Conservation (phyloP, 2,113 vertebrate species). For the Larimichthys polyactis region DNA sequence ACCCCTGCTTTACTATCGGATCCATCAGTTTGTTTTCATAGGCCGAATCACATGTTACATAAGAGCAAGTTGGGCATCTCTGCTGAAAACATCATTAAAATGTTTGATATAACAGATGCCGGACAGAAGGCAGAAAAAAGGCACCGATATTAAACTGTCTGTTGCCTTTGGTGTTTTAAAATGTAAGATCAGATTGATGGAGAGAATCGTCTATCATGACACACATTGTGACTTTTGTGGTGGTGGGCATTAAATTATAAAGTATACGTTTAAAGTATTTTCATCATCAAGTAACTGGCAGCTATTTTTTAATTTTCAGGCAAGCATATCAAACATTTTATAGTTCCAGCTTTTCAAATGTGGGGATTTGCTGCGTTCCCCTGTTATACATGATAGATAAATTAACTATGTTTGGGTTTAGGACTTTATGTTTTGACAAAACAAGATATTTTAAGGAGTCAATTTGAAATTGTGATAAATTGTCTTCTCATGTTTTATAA, state of each 20-base stretch:
- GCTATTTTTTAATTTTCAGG: not conserved
- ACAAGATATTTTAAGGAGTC: too few relatives aligned
- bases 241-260: not conserved
- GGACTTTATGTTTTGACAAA: too few relatives aligned
- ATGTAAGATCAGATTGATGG: not conserved
- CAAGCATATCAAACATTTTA: not conserved
- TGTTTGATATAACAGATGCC: slow-evolving; percentile 28
- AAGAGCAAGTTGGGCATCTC: slow-evolving; percentile 13
- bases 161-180: slow-evolving; percentile 1
- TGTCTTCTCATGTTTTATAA: not conserved
- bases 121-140: slow-evolving; percentile 28
- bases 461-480: too few relatives aligned
- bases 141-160: slow-evolving; percentile 1
- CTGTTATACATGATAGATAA: not conserved
- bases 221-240: not conserved
- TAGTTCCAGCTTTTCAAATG: not conserved
- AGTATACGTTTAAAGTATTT: not conserved
- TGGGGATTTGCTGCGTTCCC: not conserved
- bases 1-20: slow-evolving; percentile 30
- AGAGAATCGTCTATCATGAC: not conserved
- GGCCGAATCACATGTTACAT: slow-evolving; percentile 42
- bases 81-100: slow-evolving; percentile 53
- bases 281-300: not conserved
- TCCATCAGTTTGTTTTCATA: slow-evolving; percentile 47
- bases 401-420: too few relatives aligned